Percentiles rank a stretch among this genome's conserved stretches.
Evolutionary conservation across 2,888 invertebrate species (phyloP).

Genomic region (Eristalinus sepulchralis): DNA sequence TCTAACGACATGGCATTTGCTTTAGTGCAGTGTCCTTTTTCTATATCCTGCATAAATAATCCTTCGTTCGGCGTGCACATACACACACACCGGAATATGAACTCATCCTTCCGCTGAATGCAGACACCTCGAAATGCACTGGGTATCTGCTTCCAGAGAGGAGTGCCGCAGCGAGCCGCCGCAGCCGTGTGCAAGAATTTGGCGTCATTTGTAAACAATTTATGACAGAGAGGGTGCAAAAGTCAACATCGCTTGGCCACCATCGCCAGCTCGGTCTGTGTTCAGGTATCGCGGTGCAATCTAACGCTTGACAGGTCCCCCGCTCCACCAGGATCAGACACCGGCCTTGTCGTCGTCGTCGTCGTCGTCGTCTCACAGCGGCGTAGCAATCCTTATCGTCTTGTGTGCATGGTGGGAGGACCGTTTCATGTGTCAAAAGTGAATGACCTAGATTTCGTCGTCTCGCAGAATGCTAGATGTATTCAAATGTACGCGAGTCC

Average conservation of each 20-base stretch:
- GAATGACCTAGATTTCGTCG: constrained; percentile 42
- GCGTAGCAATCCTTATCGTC: background rate
- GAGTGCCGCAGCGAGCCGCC: background rate
- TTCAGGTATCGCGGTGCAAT: constrained; percentile 10
- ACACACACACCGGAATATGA: background rate
- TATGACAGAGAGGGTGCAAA: constrained; percentile 57
- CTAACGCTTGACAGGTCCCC: background rate
- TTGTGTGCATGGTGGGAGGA: background rate
- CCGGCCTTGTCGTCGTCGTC: too few relatives aligned
- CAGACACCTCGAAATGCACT: constrained; percentile 25
- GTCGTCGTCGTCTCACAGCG: background rate
- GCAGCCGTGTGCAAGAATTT: constrained; percentile 59
- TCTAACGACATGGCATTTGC: constrained; percentile 61
- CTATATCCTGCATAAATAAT: constrained; percentile 68
- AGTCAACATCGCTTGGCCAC: constrained; percentile 38
- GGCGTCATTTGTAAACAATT: constrained; percentile 67
- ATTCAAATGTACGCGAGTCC: background rate
- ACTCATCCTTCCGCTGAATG: constrained; percentile 17
- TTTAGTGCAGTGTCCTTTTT: constrained; percentile 58
- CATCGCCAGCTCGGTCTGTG: constrained; percentile 1
- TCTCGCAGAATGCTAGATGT: constrained; percentile 13
- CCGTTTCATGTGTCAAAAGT: constrained; percentile 51
- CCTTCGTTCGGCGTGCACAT: background rate
- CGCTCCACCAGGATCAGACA: too few relatives aligned
- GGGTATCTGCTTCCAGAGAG: background rate